Evolutionary conservation across 2,888 invertebrate species (phyloP), one percentile per base, ranked within the genome.

Genomic region (Tanytarsus gracilentus): DNA sequence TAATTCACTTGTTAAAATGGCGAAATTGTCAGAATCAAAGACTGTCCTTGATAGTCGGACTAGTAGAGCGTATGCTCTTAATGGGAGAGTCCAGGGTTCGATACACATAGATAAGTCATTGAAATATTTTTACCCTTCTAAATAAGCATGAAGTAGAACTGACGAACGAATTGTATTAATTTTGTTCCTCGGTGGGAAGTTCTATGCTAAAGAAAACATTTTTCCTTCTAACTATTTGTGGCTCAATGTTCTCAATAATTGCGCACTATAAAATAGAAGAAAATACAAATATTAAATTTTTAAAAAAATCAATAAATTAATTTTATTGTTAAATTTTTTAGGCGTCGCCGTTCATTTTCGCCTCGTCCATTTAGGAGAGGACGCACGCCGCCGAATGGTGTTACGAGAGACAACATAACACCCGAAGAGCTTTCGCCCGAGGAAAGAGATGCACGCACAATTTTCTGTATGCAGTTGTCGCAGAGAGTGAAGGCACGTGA

Each of bases 381-480:
- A 9, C 65, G 77, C 65, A 69, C 77, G 62, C 72, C 74, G 30
- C 69, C 72, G 8, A 77, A 79, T 68, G 79, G 79, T 52, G 79
- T 81, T 63, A 76, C 77, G 40, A 33, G 60, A n/a, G 71, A 73
- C 56, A 79, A 80, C 65, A 78, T 83, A 29, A 83, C 85, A 44
- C 69, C 75, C 48, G 80, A 81, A 66, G 90, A 90, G 67, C 74
- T 98, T 61, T 91, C 95, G 50, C 92, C 97, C 0, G 99, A 99
- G 74, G 99, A 99, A 75, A 79, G 98, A 63, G 99, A 99, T 79
- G 88, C 95, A n/a, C 82, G 99, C 33, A 99, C 99, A 48, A 93
- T 99, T 4, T 98, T 99, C 73, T 96, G 96, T 71, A 97, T 99
- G 93, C 99, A 99, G 76, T 76, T 99, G 61, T 92, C 96, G 61